These are phyloP conservation scores for Leptogaster cylindrica DNA, from an alignment of 2,888 invertebrate genomes.

Conservation along the genomic window DNA sequence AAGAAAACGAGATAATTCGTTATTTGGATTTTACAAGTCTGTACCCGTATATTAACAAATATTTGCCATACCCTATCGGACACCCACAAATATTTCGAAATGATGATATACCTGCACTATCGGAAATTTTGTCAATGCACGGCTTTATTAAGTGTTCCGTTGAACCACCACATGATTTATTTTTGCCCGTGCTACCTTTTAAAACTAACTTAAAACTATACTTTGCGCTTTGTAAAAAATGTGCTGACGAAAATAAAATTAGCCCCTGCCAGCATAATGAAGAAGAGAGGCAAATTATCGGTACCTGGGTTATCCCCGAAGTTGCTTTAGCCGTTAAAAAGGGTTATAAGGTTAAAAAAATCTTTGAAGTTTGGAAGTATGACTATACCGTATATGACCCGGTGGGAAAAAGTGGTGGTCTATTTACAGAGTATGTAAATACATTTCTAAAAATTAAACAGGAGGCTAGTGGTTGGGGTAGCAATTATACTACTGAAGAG, in stretches of 20 bases:
- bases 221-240: slow-evolving; percentile 13
- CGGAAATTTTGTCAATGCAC: neutral
- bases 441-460: too few species aligned
- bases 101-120: neutral
- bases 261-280: too few species aligned
- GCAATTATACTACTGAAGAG: too few species aligned
- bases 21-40: slow-evolving; percentile 6
- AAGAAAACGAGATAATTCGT: neutral
- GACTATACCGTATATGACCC: too few species aligned
- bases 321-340: too few species aligned
- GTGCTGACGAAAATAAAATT: slow-evolving; percentile 8
- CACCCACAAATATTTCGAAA: neutral
- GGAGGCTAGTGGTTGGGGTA: too few species aligned
- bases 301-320: too few species aligned
- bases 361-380: slow-evolving; percentile 29
- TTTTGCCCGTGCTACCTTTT: slow-evolving; percentile 13
- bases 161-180: slow-evolving; percentile 3
- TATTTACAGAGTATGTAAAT: too few species aligned
- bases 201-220: slow-evolving; percentile 21
- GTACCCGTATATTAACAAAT: slow-evolving; percentile 8
- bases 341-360: slow-evolving; percentile 19
- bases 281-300: too few species aligned
- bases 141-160: neutral
- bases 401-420: too few species aligned
- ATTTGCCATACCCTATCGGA: neutral